Conservation (phyloP, 1,140 invertebrate genomes). For the Drosophila baimaii region DNA sequence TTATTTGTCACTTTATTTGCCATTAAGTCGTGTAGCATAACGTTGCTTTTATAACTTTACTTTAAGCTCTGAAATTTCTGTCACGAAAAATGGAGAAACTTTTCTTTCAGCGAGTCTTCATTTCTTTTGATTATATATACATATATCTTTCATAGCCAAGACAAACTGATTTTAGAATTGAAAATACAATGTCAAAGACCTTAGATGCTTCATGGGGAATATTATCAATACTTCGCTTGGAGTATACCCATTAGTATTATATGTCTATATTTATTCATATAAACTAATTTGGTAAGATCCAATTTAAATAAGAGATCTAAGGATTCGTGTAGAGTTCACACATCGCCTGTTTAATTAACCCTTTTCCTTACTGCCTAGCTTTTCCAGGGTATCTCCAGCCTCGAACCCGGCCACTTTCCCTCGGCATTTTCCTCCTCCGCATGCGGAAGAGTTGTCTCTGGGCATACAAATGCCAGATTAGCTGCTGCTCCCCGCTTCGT, state of each 20-base stretch:
- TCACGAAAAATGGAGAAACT: slow-evolving; percentile 1
- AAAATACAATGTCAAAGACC: background rate
- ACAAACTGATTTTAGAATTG: too few relatives aligned
- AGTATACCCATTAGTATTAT: background rate
- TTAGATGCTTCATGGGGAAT: rapidly evolving
- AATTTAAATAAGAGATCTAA: too few relatives aligned
- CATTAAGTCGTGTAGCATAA: slow-evolving; percentile 2
- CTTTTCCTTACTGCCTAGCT: background rate
- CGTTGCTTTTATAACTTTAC: slow-evolving; percentile 15
- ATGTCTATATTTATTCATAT: background rate
- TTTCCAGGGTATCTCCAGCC: slow-evolving; percentile 24
- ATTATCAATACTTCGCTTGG: too few relatives aligned
- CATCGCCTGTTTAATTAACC: background rate
- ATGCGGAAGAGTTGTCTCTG: slow-evolving; percentile 63
- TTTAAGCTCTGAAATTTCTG: background rate
- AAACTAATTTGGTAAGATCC: too few relatives aligned
- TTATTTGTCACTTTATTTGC: slow-evolving; percentile 11
- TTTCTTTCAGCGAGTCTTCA: background rate
- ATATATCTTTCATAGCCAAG: background rate
- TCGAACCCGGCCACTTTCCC: slow-evolving; percentile 38
- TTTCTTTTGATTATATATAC: background rate
- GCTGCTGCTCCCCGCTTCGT: slow-evolving; percentile 3
- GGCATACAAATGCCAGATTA: slow-evolving; percentile 74
- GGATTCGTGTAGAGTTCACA: background rate
- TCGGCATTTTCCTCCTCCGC: slow-evolving; percentile 34